Evolutionary conservation across 2,113 vertebrate species (phyloP), one percentile per base, ranked within the genome.

Genomic region (Callocephalon fimbriatum): DNA sequence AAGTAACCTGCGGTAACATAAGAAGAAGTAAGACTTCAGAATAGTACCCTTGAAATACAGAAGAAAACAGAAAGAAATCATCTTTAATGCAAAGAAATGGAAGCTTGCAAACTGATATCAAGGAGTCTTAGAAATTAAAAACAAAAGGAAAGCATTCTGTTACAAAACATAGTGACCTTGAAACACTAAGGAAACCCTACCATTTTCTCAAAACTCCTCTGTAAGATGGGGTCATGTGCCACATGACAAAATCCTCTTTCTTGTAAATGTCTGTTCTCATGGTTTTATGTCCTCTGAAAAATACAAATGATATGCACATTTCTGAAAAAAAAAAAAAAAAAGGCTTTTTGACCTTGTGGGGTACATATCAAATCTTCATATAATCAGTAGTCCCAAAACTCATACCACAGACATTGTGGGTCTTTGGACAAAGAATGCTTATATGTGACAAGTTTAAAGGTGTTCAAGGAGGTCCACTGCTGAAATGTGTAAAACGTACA

Each of bases 401-500:
- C 23, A 48, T 51, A 38, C 6, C 12, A 42, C 0, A 0, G 32
- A 32, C 11, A 23, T 47, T 78, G 21, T 7, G 5, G 23, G 21
- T 68, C 26, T 85, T 62, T 74, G 50, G 15, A 22, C n/a, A 29
- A 37, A 23, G 20, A 61, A 56, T 0, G 1, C 26, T 89, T 58
- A 15, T 10, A 59, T 25, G 13, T 38, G 37, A 66, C 4, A 16
- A 40, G 40, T 12, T 40, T 40, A 88, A 74, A 74, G 17, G 6
- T 16, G 53, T 65, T 20, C 45, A 67, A 48, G 14, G 7, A 18
- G 6, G 78, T 62, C 21, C 26, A 32, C 3, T 26, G 31, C 22
- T 85, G 9, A 29, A 85, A 9, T 7, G 4, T 71, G 18, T 62
- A 38, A 90, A 70, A 70, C 1, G 11, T 42, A 5, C 4, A 4